Evolutionary conservation across 2,888 invertebrate genomes (phyloP).

Genomic region (Alsophila aescularia): DNA sequence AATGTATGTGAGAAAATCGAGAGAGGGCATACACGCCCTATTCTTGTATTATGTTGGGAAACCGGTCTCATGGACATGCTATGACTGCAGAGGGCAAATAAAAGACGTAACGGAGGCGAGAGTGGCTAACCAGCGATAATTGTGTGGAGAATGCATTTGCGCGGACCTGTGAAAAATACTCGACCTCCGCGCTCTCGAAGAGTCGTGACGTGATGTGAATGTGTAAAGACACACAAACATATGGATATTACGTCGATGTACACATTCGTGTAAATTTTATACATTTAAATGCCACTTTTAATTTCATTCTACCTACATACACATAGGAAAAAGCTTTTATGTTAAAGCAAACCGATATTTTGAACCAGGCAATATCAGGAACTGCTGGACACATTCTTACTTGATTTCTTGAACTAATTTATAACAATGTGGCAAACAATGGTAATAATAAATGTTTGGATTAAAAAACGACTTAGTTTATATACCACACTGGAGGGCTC

Average conservation of each 20-base stretch:
- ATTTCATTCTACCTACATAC: neutral
- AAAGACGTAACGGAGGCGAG: constrained; percentile 71
- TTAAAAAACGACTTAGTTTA: too few species aligned
- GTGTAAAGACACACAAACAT: neutral
- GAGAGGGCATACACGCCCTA: constrained; percentile 61
- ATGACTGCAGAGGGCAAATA: constrained; percentile 66
- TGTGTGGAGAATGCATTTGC: constrained; percentile 67
- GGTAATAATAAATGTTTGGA: too few species aligned
- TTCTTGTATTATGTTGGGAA: constrained; percentile 62
- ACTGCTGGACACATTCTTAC: too few species aligned
- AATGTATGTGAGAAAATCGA: constrained; percentile 68
- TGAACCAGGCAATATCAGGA: too few species aligned
- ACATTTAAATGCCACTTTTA: too few species aligned
- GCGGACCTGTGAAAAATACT: constrained; percentile 51
- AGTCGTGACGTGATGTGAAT: constrained; percentile 40
- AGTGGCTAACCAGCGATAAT: constrained; percentile 57
- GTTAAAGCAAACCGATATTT: too few species aligned
- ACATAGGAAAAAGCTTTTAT: too few species aligned
- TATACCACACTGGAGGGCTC: too few species aligned
- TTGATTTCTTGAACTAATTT: too few species aligned
- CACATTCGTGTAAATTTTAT: neutral
- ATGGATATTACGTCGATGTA: neutral
- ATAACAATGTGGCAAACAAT: too few species aligned
- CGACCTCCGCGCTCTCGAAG: constrained; percentile 43
- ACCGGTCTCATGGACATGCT: constrained; percentile 60